Percentiles rank a stretch among this genome's conserved stretches.
phyloP scores from a whole-genome alignment of 2,113 vertebrate genomes.

The Cephalopterus ornatus region DNA sequence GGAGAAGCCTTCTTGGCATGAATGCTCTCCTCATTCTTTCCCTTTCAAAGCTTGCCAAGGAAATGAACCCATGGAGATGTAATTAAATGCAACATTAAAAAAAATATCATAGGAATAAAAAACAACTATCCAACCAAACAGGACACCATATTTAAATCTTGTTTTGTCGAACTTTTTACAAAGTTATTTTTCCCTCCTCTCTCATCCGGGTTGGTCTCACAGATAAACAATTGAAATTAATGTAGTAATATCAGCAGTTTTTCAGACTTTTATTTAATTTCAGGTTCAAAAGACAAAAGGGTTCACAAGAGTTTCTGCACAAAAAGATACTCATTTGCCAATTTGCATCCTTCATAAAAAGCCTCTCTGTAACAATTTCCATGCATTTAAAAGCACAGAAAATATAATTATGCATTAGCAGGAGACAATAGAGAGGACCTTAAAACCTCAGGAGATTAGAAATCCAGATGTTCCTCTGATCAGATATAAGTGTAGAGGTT shows the following conservation, averaged over 20 bases:
- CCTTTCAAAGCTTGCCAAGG: conserved; percentile 52
- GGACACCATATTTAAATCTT: background rate
- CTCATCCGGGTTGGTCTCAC: background rate
- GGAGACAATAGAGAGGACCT: background rate
- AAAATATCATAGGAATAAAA: background rate
- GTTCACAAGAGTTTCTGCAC: background rate
- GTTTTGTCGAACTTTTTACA: background rate
- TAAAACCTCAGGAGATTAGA: background rate
- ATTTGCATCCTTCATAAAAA: background rate
- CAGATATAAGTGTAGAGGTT: background rate
- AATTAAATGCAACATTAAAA: conserved; percentile 31
- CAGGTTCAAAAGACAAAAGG: background rate
- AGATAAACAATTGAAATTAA: conserved; percentile 31
- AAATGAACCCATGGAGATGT: conserved; percentile 23
- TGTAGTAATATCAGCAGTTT: background rate
- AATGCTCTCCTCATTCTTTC: background rate
- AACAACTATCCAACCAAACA: background rate
- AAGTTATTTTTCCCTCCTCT: background rate
- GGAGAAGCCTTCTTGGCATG: background rate
- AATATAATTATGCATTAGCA: background rate
- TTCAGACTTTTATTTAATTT: conserved; percentile 5
- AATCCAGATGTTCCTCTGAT: background rate
- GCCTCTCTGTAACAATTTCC: background rate
- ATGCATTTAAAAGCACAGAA: background rate
- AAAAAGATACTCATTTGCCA: background rate